Percentiles rank a stretch among this genome's conserved stretches.
phyloP scores from a whole-genome alignment of 2,113 vertebrate genomes.

The Calcarius ornatus region DNA sequence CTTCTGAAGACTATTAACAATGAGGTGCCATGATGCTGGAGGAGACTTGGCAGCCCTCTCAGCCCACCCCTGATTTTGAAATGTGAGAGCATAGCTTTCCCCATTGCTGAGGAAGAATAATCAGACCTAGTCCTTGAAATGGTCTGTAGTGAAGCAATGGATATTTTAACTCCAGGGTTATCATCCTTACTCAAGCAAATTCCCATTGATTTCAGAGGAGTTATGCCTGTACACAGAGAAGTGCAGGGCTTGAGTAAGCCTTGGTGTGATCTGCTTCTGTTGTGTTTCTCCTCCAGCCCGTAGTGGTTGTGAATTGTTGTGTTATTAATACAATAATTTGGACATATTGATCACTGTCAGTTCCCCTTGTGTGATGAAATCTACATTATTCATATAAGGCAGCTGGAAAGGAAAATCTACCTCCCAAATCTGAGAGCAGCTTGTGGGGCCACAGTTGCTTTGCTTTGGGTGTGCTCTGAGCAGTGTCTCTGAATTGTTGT shows the following conservation, averaged over 20 bases:
- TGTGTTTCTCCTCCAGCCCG: background rate
- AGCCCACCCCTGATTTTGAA: slow-evolving; percentile 30
- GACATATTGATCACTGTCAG: background rate
- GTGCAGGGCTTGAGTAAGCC: background rate
- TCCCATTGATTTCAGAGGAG: background rate
- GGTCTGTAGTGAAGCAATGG: background rate
- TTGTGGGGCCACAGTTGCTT: background rate
- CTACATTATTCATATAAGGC: background rate
- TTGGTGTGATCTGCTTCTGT: background rate
- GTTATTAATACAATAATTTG: background rate
- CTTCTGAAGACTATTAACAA: slow-evolving; percentile 15
- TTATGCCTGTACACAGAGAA: background rate
- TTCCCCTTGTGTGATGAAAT: background rate
- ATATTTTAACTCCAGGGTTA: slow-evolving; percentile 12
- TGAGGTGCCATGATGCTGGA: slow-evolving; percentile 13
- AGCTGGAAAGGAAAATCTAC: background rate
- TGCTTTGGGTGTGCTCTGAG: background rate
- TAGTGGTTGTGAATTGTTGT: background rate
- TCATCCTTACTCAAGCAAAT: background rate
- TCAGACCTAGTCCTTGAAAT: background rate
- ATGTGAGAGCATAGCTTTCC: background rate
- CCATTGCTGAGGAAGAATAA: background rate
- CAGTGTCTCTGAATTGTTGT: background rate
- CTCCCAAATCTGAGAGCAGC: background rate
- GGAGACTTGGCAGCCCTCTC: slow-evolving; percentile 15